phyloP scores from a whole-genome alignment of 2,797 vertebrate species.

The Hydrocynus forskahlii region DNA sequence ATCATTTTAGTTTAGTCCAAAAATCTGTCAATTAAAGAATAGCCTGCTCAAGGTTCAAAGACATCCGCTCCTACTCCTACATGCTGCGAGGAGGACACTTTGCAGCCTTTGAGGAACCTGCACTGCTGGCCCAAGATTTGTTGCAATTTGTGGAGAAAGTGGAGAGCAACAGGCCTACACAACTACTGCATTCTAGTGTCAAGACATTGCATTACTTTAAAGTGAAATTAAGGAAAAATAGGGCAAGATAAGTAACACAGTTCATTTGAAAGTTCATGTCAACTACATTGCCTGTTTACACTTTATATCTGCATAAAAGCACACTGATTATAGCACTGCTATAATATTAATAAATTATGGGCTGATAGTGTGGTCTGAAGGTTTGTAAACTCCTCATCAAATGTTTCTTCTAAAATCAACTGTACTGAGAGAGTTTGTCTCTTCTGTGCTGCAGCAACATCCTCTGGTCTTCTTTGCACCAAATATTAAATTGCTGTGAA shows the following conservation, averaged over 20 bases:
- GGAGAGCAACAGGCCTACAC: slow-evolving; percentile 67
- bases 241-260: not conserved
- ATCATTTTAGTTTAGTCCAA: too few species aligned
- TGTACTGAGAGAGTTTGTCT: not conserved
- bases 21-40: too few species aligned
- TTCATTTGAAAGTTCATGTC: not conserved
- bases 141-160: slow-evolving; percentile 82
- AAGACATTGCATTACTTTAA: slow-evolving; percentile 9
- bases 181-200: not conserved
- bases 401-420: too few species aligned
- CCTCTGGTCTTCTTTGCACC: too few species aligned
- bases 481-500: too few species aligned
- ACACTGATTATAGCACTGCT: not conserved
- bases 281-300: too few species aligned
- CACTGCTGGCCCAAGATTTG: slow-evolving; percentile 82
- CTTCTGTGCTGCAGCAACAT: too few species aligned
- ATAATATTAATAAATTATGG: too few species aligned
- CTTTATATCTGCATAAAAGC: too few species aligned
- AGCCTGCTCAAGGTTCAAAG: slow-evolving; percentile 68
- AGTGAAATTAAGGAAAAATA: not conserved
- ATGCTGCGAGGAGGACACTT: slow-evolving; percentile 88
- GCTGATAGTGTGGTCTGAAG: too few species aligned
- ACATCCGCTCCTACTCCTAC: slow-evolving; percentile 80
- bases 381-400: not conserved
- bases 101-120: slow-evolving; percentile 87